Evolutionary conservation across 1,140 invertebrate species (phyloP).

Genomic region (Tetramorium alpestre): DNA sequence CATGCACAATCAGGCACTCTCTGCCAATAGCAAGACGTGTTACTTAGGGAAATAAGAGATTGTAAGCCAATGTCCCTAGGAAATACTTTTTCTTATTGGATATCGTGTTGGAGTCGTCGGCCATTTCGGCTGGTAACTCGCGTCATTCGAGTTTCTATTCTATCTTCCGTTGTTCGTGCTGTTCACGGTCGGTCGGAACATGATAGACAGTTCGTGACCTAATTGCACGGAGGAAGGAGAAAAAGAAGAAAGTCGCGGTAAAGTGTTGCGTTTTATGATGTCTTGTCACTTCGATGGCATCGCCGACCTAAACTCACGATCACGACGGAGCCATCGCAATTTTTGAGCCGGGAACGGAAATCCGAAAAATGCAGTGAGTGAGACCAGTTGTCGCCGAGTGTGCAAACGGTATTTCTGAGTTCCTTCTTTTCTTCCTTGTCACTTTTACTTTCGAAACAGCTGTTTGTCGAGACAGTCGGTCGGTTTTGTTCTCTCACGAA

Average conservation of each 20-base stretch:
- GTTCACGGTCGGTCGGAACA: neutral
- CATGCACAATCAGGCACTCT: neutral
- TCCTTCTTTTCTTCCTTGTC: conserved; percentile 15
- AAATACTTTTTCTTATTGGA: neutral
- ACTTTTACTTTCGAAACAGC: conserved; percentile 52
- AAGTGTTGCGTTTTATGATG: conserved; percentile 40
- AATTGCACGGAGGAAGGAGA: conserved; percentile 2
- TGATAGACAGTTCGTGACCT: conserved; percentile 51
- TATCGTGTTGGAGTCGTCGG: neutral
- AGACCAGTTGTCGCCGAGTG: neutral
- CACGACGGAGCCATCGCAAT: neutral
- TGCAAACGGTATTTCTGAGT: neutral
- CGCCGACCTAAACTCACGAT: neutral
- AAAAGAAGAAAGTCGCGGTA: conserved; percentile 2
- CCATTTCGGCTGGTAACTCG: neutral
- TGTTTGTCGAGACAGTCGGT: neutral
- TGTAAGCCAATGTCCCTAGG: neutral
- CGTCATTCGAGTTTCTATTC: neutral
- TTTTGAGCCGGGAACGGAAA: neutral
- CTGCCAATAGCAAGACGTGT: neutral
- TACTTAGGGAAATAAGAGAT: neutral
- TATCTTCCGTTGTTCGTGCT: neutral
- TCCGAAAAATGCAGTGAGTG: conserved; percentile 61
- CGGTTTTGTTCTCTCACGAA: neutral
- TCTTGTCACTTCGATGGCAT: neutral